Base-by-base conservation (phyloP, 2,113 vertebrate genomes). In the Phasianus colchicus region DNA sequence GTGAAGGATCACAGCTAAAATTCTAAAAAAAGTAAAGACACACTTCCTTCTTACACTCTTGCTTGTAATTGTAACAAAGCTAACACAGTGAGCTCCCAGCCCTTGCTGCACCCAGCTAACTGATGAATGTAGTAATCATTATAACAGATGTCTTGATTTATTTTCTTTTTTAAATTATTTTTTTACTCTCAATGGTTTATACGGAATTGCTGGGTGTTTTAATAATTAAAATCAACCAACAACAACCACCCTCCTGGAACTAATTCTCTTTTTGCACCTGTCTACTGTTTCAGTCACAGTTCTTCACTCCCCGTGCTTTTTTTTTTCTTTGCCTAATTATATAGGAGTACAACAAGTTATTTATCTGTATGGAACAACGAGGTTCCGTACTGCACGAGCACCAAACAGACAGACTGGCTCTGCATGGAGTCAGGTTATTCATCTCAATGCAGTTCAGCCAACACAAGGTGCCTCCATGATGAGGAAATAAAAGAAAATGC, bases 51-150 rank as follows among this genome's bases (percentile, higher is more conserved):
- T 93, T 95, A 65, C 0, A 1, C 29, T 85, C 11, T 81, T 9
- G 11, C 29, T 63, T 30, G 34, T 43, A 50, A 20, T 40, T 40
- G 27, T 64, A 60, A 34, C 10, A 83, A 86, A 85, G 6, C 34
- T 29, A 73, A 19, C 21, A 54, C 9, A 73, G 10, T 25, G 55
- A 74, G 13, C n/a, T 88, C 42, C 20, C n/a, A 83, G 42, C n/a
- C 36, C 36, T 32, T 24, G 66, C 15, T 69, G 22, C 54, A 76
- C 13, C 20, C 13, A 64, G 45, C 16, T 38, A 45, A 67, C 4
- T 4, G 16, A 76, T 19, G 55, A 66, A 83, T 0, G 0, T n/a
- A 72, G 77, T 3, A 55, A 13, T 27, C 48, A 78, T 1, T 58
- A 48, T 25, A 79, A 76, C 27, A 83, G 21, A 71, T 43, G 27